Conservation (phyloP, 2,113 vertebrate species). For the Physeter macrocephalus region DNA sequence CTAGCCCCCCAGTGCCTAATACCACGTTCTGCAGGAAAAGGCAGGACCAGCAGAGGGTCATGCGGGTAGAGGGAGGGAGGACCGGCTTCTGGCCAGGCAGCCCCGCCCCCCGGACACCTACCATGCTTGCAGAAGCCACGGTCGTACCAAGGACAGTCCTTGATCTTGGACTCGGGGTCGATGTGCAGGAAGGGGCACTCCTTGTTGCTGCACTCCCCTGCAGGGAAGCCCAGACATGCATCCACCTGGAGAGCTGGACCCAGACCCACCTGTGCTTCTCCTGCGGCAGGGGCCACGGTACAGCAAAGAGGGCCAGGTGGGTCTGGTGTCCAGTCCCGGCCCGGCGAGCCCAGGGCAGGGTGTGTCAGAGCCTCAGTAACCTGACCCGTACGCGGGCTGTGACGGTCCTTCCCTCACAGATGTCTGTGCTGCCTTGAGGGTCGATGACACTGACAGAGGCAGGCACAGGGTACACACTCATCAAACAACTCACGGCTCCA, state of each 20-base stretch:
- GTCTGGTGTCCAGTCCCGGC: not conserved
- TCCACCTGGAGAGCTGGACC: not conserved
- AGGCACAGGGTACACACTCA: not conserved
- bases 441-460: not conserved
- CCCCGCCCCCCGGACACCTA: slow-evolving; percentile 72
- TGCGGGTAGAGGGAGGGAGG: not conserved
- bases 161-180: slow-evolving; percentile 99
- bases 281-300: accelerated
- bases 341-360: not conserved
- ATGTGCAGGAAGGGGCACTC: slow-evolving; percentile 99
- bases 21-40: not conserved
- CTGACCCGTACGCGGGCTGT: not conserved
- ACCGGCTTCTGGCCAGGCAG: not conserved
- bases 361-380: not conserved
- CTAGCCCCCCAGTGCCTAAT: not conserved
- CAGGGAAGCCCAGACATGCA: not conserved
- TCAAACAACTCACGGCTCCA: not conserved
- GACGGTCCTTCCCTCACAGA: not conserved
- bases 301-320: not conserved
- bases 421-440: not conserved
- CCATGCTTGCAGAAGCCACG: slow-evolving; percentile 99
- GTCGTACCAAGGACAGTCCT: slow-evolving; percentile 99
- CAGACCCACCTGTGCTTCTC: not conserved
- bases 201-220: slow-evolving; percentile 99
- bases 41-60: not conserved